These are phyloP conservation scores for Tachina fera DNA, from an alignment of 2,888 invertebrate genomes.

Conservation along the genomic window DNA sequence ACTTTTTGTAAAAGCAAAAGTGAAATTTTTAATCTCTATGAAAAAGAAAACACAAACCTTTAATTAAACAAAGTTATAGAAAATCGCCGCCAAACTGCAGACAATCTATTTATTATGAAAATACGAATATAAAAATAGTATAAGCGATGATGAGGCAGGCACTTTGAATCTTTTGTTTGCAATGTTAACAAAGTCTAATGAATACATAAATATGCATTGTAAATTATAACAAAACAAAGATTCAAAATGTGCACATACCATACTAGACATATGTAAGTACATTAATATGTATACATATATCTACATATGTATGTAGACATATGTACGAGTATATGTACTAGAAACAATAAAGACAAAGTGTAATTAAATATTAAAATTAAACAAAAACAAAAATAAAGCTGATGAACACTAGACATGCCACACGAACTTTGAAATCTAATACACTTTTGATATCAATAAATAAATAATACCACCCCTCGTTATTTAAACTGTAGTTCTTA, in stretches of 20 bases:
- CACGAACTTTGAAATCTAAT: no score
- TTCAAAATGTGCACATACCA: background rate
- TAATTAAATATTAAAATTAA: conserved; percentile 59
- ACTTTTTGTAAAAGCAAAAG: conserved; percentile 8
- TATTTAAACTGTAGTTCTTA: no score
- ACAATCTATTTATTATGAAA: background rate
- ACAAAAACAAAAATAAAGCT: background rate
- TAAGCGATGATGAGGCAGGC: conserved; percentile 17
- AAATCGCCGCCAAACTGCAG: conserved; percentile 4
- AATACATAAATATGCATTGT: conserved; percentile 11
- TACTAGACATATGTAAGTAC: no score
- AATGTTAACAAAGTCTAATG: conserved; percentile 46
- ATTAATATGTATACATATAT: no score
- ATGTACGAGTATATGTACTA: background rate
- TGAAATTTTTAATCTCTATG: background rate
- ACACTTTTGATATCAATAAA: no score
- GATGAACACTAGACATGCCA: background rate
- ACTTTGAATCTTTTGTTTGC: conserved; percentile 47
- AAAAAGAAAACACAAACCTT: background rate
- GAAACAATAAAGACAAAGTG: conserved; percentile 25
- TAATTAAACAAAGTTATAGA: background rate
- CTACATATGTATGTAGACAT: no score
- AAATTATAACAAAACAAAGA: conserved; percentile 4
- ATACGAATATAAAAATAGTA: conserved; percentile 16
- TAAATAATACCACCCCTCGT: no score